Evolutionary conservation across 2,797 vertebrate species (phyloP).

Genomic region (Morelia viridis): DNA sequence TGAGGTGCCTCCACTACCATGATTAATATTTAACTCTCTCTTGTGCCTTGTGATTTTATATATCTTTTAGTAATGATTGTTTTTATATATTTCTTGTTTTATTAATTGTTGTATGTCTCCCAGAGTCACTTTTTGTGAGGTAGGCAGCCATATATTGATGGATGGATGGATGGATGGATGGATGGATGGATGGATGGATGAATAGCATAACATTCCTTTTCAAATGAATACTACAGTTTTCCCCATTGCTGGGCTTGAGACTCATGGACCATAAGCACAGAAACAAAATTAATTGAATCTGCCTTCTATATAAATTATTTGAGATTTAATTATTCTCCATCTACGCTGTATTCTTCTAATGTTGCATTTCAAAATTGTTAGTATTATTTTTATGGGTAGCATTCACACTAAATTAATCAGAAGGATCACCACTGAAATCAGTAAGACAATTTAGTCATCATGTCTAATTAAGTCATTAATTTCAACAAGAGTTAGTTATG

Average conservation of each 20-base stretch:
- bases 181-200: too few relatives aligned
- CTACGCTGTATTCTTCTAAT: background rate
- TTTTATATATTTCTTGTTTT: too few relatives aligned
- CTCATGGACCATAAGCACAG: background rate
- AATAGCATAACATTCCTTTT: background rate
- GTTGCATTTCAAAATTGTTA: background rate
- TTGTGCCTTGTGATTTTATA: too few relatives aligned
- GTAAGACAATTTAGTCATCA: background rate
- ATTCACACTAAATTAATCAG: background rate
- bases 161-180: too few relatives aligned
- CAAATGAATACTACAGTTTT: background rate
- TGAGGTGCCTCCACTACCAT: too few relatives aligned
- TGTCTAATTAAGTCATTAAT: background rate
- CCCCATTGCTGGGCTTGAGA: background rate
- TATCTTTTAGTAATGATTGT: too few relatives aligned
- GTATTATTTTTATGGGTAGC: background rate
- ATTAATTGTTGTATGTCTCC: too few relatives aligned
- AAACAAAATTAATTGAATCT: background rate
- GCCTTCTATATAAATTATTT: background rate
- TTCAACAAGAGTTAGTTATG: background rate
- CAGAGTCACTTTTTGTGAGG: too few relatives aligned
- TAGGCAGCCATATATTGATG: too few relatives aligned
- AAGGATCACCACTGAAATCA: background rate
- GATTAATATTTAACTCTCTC: too few relatives aligned
- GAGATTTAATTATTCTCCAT: background rate